phyloP scores from a whole-genome alignment of 2,797 vertebrate genomes.

The Coranthus polyacanthus region DNA sequence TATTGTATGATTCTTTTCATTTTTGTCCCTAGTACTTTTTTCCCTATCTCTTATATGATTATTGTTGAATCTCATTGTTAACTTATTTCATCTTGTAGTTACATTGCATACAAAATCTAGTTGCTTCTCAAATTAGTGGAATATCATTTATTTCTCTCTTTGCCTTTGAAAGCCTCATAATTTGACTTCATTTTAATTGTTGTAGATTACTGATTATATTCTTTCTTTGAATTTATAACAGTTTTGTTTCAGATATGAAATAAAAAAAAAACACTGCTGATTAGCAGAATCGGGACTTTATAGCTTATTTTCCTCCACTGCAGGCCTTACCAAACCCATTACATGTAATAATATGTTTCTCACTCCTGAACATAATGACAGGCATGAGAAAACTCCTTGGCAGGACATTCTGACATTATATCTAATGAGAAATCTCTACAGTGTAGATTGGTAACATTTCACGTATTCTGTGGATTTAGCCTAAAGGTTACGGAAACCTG shows the following conservation, averaged over 20 bases:
- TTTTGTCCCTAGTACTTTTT: neutral
- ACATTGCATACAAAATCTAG: neutral
- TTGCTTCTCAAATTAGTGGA: neutral
- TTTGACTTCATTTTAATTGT: too few relatives aligned
- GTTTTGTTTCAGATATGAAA: neutral
- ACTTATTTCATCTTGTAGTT: neutral
- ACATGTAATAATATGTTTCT: slow-evolving; percentile 2
- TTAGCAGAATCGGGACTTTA: neutral
- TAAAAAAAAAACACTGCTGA: neutral
- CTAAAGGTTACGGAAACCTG: slow-evolving; percentile 23
- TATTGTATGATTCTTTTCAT: neutral
- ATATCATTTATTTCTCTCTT: neutral
- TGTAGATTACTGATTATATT: neutral
- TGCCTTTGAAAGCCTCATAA: too few relatives aligned
- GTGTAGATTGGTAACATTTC: slow-evolving; percentile 16
- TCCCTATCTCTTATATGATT: neutral
- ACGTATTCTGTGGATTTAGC: slow-evolving; percentile 16
- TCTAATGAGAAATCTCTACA: slow-evolving; percentile 15
- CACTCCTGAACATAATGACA: neutral
- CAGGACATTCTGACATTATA: slow-evolving; percentile 28
- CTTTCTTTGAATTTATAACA: neutral
- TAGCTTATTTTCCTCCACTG: neutral
- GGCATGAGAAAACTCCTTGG: neutral
- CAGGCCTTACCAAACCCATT: neutral
- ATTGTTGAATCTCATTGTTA: neutral